A percentile compares a stretch with the other conserved stretches of the same genome.
phyloP scores from a whole-genome alignment of 2,797 vertebrate genomes.

The Tapera naevia region DNA sequence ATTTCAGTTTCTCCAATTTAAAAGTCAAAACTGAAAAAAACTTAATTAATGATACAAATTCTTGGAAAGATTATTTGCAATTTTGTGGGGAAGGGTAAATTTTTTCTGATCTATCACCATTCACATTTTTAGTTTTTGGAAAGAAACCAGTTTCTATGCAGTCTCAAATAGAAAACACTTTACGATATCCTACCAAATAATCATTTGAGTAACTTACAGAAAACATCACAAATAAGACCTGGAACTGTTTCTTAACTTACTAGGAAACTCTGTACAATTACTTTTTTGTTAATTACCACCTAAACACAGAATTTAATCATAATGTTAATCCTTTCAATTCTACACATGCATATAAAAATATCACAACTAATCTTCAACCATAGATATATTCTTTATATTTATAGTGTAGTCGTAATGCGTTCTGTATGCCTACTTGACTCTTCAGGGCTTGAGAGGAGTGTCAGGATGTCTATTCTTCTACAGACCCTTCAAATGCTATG shows the following conservation, averaged over 20 bases:
- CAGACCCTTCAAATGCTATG: not conserved
- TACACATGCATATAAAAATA: not conserved
- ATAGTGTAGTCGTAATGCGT: accelerated
- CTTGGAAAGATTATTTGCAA: not conserved
- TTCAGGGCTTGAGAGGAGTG: not conserved
- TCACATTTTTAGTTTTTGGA: not conserved
- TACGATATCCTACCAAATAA: not conserved
- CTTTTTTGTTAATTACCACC: not conserved
- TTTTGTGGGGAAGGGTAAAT: not conserved
- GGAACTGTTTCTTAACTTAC: not conserved
- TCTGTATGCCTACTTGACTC: not conserved
- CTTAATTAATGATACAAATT: not conserved
- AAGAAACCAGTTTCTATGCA: not conserved
- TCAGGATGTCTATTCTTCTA: not conserved
- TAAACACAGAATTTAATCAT: not conserved
- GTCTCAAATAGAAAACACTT: not conserved
- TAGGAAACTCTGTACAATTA: not conserved
- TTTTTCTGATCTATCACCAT: not conserved
- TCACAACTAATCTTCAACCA: not conserved
- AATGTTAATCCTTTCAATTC: not conserved
- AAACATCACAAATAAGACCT: not conserved
- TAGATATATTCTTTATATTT: not conserved
- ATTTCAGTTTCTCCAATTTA: not conserved
- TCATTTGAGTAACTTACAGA: not conserved
- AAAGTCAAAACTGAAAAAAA: not conserved